phyloP scores from a whole-genome alignment of 2,113 vertebrate species.

The Arothron firmamentum region DNA sequence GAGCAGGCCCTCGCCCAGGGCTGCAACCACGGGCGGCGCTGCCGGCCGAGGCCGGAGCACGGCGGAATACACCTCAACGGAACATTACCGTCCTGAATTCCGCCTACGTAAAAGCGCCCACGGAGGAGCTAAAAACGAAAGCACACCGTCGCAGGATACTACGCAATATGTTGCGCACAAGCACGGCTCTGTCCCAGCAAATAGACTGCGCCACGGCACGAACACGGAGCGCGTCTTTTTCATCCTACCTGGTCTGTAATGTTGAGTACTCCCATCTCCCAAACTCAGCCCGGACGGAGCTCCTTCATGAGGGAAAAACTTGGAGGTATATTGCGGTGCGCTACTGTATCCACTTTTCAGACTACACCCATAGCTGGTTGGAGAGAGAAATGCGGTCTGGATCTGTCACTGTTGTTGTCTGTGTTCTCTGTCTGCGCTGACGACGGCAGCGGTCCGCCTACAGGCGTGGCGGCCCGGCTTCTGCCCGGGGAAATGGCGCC shows the following conservation, averaged over 20 bases:
- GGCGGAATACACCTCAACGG: fast-evolving
- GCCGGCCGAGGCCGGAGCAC: fast-evolving
- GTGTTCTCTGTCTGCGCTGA: slow-evolving; percentile 60
- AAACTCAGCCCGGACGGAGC: slow-evolving; percentile 87
- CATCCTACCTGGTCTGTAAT: slow-evolving; percentile 87
- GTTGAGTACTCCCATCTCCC: slow-evolving; percentile 92
- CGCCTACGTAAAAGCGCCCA: background rate
- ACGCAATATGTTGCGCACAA: slow-evolving; percentile 52
- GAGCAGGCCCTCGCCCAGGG: slow-evolving; percentile 29
- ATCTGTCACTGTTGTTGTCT: slow-evolving; percentile 74
- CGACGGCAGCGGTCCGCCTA: slow-evolving; percentile 66
- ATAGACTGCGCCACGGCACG: slow-evolving; percentile 64
- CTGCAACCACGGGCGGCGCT: background rate
- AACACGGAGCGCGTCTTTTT: slow-evolving; percentile 47
- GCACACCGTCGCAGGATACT: background rate
- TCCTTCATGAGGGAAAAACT: slow-evolving; percentile 82
- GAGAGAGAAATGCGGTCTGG: slow-evolving; percentile 57
- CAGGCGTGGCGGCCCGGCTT: slow-evolving; percentile 66
- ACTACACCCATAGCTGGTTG: slow-evolving; percentile 63
- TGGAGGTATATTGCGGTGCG: slow-evolving; percentile 64
- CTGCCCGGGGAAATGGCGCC: slow-evolving; percentile 22
- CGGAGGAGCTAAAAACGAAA: background rate
- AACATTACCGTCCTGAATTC: fast-evolving
- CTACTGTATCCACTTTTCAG: slow-evolving; percentile 60
- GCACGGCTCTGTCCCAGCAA: slow-evolving; percentile 50